Percentiles rank a stretch among this genome's conserved stretches.
Conservation (phyloP, 2,797 vertebrate genomes). For the Myotis daubentonii region DNA sequence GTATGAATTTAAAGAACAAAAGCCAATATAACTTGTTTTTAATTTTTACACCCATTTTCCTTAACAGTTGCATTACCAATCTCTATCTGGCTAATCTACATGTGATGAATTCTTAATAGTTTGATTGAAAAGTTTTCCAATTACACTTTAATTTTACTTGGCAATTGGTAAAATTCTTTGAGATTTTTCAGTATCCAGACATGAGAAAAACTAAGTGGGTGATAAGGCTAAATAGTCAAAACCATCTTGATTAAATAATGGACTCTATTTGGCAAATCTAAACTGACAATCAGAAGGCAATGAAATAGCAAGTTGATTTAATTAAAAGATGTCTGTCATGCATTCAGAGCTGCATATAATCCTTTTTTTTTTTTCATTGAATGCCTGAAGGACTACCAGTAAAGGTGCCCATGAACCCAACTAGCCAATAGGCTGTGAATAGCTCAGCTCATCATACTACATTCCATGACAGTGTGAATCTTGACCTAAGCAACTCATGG, state of each 20-base stretch:
- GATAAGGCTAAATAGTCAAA: not conserved
- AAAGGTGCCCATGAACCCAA: not conserved
- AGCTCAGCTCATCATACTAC: not conserved
- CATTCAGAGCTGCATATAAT: not conserved
- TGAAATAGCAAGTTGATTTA: not conserved
- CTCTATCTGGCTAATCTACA: not conserved
- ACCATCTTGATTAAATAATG: not conserved
- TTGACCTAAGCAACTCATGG: not conserved
- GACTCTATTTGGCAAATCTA: not conserved
- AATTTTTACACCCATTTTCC: not conserved
- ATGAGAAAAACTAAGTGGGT: not conserved
- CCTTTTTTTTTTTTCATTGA: not conserved
- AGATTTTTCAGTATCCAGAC: not conserved
- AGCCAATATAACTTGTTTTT: not conserved
- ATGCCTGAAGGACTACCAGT: not conserved
- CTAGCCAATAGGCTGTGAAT: not conserved
- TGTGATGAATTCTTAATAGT: not conserved
- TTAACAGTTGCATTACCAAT: not conserved
- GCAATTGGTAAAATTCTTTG: not conserved
- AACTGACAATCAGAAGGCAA: not conserved
- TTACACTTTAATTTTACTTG: conserved; percentile 19
- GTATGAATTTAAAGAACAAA: not conserved
- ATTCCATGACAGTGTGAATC: not conserved
- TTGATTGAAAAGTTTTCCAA: conserved; percentile 22
- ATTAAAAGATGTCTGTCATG: not conserved